Conservation (phyloP, 2,113 vertebrate species). For the Nothobranchius kuhntae region DNA sequence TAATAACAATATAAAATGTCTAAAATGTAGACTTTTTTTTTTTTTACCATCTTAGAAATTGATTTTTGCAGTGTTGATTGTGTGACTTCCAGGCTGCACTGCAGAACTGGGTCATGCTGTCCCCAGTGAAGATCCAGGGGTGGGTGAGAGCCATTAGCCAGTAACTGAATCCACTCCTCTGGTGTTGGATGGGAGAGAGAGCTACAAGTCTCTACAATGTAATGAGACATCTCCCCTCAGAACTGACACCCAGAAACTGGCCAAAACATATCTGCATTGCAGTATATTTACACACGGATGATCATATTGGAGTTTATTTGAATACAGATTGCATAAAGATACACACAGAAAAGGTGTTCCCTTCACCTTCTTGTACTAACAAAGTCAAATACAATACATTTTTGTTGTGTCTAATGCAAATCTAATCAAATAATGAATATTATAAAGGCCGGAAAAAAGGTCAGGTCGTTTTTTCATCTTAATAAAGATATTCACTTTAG, state of each 20-base stretch:
- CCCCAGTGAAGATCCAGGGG: slow-evolving; percentile 26
- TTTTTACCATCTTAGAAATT: too few relatives aligned
- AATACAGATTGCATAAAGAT: neutral
- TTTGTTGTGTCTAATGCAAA: too few relatives aligned
- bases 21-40: too few relatives aligned
- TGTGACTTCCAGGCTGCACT: slow-evolving; percentile 28
- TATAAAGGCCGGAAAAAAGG: too few relatives aligned
- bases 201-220: slow-evolving; percentile 39
- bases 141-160: slow-evolving; percentile 58
- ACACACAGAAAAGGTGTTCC: too few relatives aligned
- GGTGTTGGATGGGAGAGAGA: slow-evolving; percentile 33
- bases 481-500: too few relatives aligned
- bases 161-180: slow-evolving; percentile 60
- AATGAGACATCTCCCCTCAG: slow-evolving; percentile 61
- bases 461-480: too few relatives aligned
- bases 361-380: too few relatives aligned
- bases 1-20: too few relatives aligned
- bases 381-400: too few relatives aligned
- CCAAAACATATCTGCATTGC: slow-evolving; percentile 14
- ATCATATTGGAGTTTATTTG: neutral
- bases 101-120: slow-evolving; percentile 55
- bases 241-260: slow-evolving; percentile 14
- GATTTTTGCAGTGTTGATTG: neutral
- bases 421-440: too few relatives aligned
- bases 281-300: slow-evolving; percentile 4